A percentile compares a stretch with the other conserved stretches of the same genome.
These are phyloP conservation scores for Brienomyrus longianalis DNA, from an alignment of 2,113 vertebrate species.

Conservation along the genomic window DNA sequence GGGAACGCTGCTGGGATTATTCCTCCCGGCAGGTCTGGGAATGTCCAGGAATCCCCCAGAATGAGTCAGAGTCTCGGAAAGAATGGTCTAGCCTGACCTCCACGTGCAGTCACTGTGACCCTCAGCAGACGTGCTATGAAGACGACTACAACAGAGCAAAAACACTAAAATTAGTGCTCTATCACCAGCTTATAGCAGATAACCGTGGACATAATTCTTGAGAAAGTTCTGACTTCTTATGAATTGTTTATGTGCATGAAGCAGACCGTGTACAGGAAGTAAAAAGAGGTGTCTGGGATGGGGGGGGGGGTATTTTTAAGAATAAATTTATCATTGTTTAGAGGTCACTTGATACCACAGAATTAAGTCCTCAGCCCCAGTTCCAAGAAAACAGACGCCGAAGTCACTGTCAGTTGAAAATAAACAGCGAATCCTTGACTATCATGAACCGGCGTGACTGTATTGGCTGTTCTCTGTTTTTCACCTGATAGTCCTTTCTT, in stretches of 20 bases:
- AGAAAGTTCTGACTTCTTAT: neutral
- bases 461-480: constrained; percentile 20
- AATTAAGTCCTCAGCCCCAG: neutral
- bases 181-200: neutral
- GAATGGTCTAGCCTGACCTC: neutral
- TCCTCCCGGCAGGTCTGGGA: neutral
- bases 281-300: neutral
- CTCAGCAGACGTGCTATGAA: neutral
- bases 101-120: neutral
- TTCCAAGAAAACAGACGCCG: neutral
- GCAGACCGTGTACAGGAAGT: neutral
- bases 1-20: neutral
- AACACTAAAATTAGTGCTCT: neutral
- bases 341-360: constrained; percentile 2
- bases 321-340: neutral
- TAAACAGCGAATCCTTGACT: constrained; percentile 31
- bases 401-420: neutral
- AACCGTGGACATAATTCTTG: neutral
- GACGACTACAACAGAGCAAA: neutral
- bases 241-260: neutral
- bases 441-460: constrained; percentile 14
- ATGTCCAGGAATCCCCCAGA: neutral
- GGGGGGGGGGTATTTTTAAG: neutral
- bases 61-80: neutral
- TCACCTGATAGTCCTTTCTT: constrained; percentile 28